Percentiles rank a stretch among this genome's conserved stretches.
Conservation (phyloP, 2,113 vertebrate genomes). For the Leuciscus idus region DNA sequence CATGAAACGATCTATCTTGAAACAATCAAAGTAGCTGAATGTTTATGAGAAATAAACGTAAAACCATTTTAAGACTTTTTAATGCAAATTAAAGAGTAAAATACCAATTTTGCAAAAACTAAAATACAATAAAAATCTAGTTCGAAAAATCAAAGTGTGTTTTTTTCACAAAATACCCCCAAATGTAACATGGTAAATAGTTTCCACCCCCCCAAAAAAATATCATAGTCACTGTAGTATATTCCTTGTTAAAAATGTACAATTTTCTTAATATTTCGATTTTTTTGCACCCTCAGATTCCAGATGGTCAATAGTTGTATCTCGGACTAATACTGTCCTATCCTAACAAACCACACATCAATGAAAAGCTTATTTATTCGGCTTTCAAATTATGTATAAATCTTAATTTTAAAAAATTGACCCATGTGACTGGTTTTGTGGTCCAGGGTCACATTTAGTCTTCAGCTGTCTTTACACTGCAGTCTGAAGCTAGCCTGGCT, state of each 20-base stretch:
- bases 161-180: not conserved
- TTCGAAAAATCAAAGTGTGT: not conserved
- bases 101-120: not conserved
- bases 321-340: no score
- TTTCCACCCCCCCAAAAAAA: not conserved
- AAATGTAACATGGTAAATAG: not conserved
- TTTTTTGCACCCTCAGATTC: no score
- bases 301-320: no score
- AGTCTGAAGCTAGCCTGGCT: not conserved
- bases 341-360: no score
- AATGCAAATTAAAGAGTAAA: not conserved
- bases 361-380: no score
- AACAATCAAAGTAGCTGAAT: not conserved
- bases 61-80: not conserved
- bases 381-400: no score
- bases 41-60: not conserved
- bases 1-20: not conserved
- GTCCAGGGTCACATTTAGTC: not conserved
- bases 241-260: not conserved
- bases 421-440: no score
- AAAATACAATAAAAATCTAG: not conserved
- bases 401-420: no score
- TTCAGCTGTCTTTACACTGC: not conserved
- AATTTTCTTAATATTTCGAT: no score
- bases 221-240: not conserved